Conservation (phyloP, 2,797 vertebrate species). For the Acropternis orthonyx region DNA sequence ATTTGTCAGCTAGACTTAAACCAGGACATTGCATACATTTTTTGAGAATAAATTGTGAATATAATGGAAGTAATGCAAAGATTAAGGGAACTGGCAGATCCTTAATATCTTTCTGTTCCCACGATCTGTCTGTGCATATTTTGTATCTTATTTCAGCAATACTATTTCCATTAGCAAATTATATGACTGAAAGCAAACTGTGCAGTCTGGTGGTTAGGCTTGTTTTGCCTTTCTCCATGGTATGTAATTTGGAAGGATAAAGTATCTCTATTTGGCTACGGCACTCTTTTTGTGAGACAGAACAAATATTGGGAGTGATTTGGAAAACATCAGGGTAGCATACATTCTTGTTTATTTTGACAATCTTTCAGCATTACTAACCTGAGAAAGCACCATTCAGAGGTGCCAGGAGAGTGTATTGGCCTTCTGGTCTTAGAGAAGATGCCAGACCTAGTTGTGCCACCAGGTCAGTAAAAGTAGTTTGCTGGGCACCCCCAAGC, state of each 20-base stretch:
- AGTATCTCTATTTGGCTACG: background rate
- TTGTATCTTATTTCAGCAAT: background rate
- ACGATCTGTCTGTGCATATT: background rate
- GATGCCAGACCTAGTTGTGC: constrained; percentile 86
- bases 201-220: background rate
- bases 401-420: constrained; percentile 94
- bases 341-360: background rate
- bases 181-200: background rate
- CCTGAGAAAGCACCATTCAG: constrained; percentile 88
- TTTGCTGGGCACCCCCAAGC: constrained; percentile 84
- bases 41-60: background rate
- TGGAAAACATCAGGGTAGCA: background rate
- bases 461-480: constrained; percentile 88
- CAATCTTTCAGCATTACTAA: constrained; percentile 68
- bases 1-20: background rate
- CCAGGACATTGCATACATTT: fast-evolving
- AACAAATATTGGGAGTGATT: background rate
- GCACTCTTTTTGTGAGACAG: background rate
- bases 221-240: background rate
- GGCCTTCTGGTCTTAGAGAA: constrained; percentile 80
- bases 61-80: background rate
- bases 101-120: background rate
- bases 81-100: background rate
- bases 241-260: background rate
- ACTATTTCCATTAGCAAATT: background rate